Evolutionary conservation across 2,888 invertebrate species (phyloP), one percentile per base, ranked within the genome.

Genomic region (Drosophila leonis): DNA sequence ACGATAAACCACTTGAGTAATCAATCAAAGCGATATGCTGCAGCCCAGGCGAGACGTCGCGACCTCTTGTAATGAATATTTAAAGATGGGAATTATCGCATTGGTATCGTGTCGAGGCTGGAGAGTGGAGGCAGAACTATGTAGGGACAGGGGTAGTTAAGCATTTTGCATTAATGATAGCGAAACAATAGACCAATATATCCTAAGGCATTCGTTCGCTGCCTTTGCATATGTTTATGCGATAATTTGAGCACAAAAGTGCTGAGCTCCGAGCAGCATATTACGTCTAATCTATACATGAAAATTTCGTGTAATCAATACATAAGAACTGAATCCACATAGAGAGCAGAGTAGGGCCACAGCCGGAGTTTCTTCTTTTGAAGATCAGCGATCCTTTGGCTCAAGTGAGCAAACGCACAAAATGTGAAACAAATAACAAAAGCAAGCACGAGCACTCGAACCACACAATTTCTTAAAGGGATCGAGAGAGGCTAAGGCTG

Each of bases 1-100:
- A 61, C 83, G 82, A 84, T 86, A 86, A 85, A 83, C 87, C 84
- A 88, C 89, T 84, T 83, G 70, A 88, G 89, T 88, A 86, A 86
- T 86, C 86, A 86, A 86, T 86, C 86, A 86, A 86, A 80, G 77
- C 86, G 90, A 86, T 86, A 86, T 66, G 70, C 51, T 56, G 65
- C 49, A 46, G 48, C 29, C n/a, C 41, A 66, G 51, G 44, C 52
- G 18, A 63, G 67, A 66, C 62, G 35, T 61, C 52, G 70, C 68
- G 64, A 62, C 73, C 83, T 86, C 87, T 88, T 83, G 83, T 83
- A 86, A 84, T 86, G 84, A 88, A 84, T 84, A 88, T 86, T 88
- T 81, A 84, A 83, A 88, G 76, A 88, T 83, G 83, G 49, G 63
- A 88, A 84, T 84, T 84, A 84, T 84, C 84, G 89, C 83, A 84